These are phyloP conservation scores for Platycnemis pennipes DNA, from an alignment of 2,888 invertebrate species.

Conservation along the genomic window DNA sequence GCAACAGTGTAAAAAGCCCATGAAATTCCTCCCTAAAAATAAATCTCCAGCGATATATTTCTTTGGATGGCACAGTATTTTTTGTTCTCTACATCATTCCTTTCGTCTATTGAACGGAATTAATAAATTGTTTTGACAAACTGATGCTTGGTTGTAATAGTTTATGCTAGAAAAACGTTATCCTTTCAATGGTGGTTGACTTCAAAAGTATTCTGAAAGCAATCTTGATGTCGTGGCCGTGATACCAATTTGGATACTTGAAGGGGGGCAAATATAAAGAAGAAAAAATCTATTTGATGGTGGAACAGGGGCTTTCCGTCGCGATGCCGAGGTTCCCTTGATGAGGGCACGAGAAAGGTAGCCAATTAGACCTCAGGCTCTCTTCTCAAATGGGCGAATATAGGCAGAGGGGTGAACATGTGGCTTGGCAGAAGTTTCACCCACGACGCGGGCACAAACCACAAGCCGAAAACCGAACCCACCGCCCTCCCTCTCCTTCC, in stretches of 20 bases:
- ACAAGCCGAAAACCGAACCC: background rate
- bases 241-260: background rate
- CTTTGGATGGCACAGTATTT: too few species aligned
- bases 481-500: background rate
- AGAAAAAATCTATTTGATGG: background rate
- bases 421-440: constrained; percentile 33
- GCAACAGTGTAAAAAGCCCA: too few species aligned
- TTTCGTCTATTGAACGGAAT: too few species aligned
- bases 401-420: constrained; percentile 1
- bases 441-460: constrained; percentile 36
- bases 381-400: background rate
- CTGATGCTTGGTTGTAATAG: too few species aligned
- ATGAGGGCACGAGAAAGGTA: background rate
- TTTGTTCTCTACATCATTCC: too few species aligned
- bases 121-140: too few species aligned
- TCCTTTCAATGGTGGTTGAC: too few species aligned
- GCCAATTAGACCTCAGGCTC: background rate
- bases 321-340: background rate
- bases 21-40: too few species aligned
- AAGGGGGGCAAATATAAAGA: background rate
- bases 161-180: too few species aligned
- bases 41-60: too few species aligned
- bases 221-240: background rate
- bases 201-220: too few species aligned
- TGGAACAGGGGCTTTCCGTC: background rate